These are phyloP conservation scores for Drosophila lacicola DNA, from an alignment of 2,888 invertebrate genomes.

Conservation along the genomic window DNA sequence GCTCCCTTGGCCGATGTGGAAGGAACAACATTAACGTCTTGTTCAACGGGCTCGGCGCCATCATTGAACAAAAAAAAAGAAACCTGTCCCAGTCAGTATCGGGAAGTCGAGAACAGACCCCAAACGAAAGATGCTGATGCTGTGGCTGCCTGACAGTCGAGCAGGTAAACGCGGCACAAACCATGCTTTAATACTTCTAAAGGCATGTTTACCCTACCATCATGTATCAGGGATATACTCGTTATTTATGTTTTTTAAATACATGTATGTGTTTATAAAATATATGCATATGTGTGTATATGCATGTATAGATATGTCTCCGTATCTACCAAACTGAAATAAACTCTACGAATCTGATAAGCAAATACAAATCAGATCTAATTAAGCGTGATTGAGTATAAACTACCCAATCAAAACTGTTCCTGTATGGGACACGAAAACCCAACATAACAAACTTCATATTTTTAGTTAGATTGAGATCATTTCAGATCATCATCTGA, in stretches of 20 bases:
- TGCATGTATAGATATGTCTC: not conserved
- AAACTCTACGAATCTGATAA: no score
- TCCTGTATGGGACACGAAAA: no score
- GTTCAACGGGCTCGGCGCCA: conserved; percentile 77
- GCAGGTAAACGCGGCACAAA: conserved; percentile 59
- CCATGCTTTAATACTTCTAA: conserved; percentile 44
- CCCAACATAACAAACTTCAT: no score
- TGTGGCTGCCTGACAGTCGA: conserved; percentile 25
- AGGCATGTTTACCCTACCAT: conserved; percentile 36
- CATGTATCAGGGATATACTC: conserved; percentile 47
- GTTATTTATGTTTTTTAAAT: conserved; percentile 7
- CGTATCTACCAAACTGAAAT: not conserved
- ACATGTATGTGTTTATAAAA: no score
- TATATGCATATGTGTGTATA: not conserved
- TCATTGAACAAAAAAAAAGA: conserved; percentile 64
- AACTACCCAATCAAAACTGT: no score
- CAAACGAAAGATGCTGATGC: conserved; percentile 37
- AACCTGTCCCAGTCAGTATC: conserved; percentile 64
- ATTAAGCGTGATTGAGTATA: no score
- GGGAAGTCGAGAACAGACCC: conserved; percentile 47
- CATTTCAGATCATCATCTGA: no score
- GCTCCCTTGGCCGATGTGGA: conserved; percentile 62
- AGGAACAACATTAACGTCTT: conserved; percentile 75
- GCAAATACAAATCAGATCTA: no score
- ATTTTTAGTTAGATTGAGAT: no score